Evolutionary conservation across 1,140 invertebrate species (phyloP).

Genomic region (Aporrectodea caliginosa): DNA sequence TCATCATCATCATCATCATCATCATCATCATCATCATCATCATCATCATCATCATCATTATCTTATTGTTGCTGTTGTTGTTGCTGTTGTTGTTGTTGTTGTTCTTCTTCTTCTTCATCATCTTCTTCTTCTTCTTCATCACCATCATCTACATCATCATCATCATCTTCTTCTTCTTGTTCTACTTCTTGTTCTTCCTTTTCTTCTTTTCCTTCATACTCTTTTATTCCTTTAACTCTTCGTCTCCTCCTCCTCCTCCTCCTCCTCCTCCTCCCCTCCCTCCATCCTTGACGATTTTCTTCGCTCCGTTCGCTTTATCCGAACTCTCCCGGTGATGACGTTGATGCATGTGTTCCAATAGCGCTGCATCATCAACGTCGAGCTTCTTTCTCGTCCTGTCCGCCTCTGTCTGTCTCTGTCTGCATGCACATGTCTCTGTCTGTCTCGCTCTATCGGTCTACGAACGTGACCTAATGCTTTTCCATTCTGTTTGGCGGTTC

Average conservation of each 20-base stretch:
- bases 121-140: not conserved
- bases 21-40: not conserved
- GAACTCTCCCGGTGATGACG: not conserved
- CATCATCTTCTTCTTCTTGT: not conserved
- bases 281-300: not conserved
- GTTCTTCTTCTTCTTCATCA: not conserved
- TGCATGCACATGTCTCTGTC: not conserved
- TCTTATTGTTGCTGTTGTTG: not conserved
- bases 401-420: not conserved
- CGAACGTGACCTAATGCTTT: too few species aligned
- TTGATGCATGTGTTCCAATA: too few species aligned
- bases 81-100: not conserved
- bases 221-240: not conserved
- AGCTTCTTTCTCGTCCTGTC: too few species aligned
- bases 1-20: conserved; percentile 2
- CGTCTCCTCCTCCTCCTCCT: not conserved
- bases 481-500: too few species aligned
- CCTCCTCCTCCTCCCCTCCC: not conserved
- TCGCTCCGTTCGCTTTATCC: not conserved
- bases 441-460: too few species aligned
- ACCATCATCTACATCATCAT: not conserved
- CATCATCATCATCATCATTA: not conserved
- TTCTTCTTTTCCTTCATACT: not conserved
- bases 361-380: too few species aligned
- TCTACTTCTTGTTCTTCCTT: not conserved